These are phyloP conservation scores for Frankliniella intonsa DNA, from an alignment of 2,888 invertebrate species.

Conservation along the genomic window DNA sequence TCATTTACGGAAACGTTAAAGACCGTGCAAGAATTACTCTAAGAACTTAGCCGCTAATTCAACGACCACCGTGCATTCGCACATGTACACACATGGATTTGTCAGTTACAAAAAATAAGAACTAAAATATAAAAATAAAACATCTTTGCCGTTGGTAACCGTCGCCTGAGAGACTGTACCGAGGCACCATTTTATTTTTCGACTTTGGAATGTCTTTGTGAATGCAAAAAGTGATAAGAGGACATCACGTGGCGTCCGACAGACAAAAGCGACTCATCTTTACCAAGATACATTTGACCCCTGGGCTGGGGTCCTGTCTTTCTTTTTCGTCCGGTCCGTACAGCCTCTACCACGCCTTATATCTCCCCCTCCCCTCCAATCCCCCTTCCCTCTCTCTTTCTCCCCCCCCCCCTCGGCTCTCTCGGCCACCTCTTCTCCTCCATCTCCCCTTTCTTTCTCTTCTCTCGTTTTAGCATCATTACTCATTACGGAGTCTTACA, in stretches of 20 bases:
- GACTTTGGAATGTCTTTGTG: slow-evolving; percentile 26
- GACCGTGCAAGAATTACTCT: no score
- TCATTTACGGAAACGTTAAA: no score
- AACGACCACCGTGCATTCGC: neutral
- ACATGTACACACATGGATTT: neutral
- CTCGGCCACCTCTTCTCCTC: neutral
- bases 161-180: neutral
- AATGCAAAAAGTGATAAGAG: slow-evolving; percentile 21
- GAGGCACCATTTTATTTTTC: slow-evolving; percentile 2
- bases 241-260: slow-evolving; percentile 1
- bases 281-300: slow-evolving; percentile 7
- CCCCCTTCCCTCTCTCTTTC: neutral
- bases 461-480: neutral
- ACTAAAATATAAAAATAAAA: neutral
- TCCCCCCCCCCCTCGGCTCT: no score
- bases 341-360: neutral
- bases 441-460: neutral
- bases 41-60: no score
- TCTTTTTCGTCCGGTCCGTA: slow-evolving; percentile 10
- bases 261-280: neutral
- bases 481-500: slow-evolving; percentile 11
- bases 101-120: neutral
- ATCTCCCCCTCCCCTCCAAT: no score
- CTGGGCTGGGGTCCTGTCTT: neutral
- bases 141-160: slow-evolving; percentile 10